These are phyloP conservation scores for Phrynosoma platyrhinos DNA, from an alignment of 2,113 vertebrate genomes.

Conservation along the genomic window DNA sequence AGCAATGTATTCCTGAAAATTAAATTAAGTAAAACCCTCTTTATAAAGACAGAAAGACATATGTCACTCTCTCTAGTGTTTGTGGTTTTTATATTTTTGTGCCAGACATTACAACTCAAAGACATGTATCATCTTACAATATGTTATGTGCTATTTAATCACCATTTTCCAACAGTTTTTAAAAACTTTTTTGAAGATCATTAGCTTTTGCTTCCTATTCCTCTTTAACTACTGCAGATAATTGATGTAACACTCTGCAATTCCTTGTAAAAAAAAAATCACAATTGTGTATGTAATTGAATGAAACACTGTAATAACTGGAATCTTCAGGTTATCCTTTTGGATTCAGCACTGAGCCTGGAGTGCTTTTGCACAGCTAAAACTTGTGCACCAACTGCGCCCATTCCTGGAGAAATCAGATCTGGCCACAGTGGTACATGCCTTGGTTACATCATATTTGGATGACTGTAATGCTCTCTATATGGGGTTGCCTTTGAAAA, in stretches of 20 bases:
- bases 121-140: background rate
- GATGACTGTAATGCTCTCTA: no score
- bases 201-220: background rate
- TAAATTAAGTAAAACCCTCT: background rate
- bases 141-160: background rate
- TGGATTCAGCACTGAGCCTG: no score
- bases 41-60: background rate
- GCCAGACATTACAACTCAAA: background rate
- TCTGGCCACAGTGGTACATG: no score
- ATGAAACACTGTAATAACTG: no score
- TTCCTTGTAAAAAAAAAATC: no score
- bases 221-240: background rate
- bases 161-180: background rate
- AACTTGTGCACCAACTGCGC: no score
- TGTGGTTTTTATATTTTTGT: background rate
- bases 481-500: no score
- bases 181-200: background rate
- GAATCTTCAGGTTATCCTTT: no score
- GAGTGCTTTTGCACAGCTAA: no score
- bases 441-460: no score
- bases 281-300: no score
- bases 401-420: no score
- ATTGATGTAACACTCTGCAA: background rate
- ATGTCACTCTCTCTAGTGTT: background rate
- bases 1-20: background rate